Base-by-base conservation (phyloP, 2,113 vertebrate genomes). In the Cinclus cinclus region DNA sequence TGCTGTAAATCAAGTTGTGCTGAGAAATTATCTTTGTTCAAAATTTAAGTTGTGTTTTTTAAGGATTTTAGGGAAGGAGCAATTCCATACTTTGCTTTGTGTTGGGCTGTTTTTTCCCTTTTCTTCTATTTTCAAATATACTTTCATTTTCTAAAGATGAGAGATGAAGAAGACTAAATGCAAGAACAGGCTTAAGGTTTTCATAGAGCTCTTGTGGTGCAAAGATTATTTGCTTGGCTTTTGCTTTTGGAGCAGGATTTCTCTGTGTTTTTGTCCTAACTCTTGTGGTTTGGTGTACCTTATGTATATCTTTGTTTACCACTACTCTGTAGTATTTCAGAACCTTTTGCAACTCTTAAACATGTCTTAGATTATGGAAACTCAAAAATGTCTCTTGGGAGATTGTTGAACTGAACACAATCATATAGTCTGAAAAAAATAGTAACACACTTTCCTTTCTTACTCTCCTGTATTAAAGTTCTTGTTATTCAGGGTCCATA, bases 21-120 rank as follows among this genome's bases (percentile, higher is more conserved):
- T 74, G 46, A 6, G 39, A 64, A 18, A 12, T 88, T 79, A 82
- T 74, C 13, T 74, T 58, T 76, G 4, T 78, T 74, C 13, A n/a
- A 59, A 49, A 58, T 62, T 2, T 18, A 56, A 69, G 31, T 30
- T 59, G 4, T 25, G 22, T 37, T 75, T 80, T 83, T 65, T 14
- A 64, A 62, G 35, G 10, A 24, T 83, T 87, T 87, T 67, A 59
- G 39, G 12, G 6, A 21, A 86, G 33, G 5, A 80, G 10, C 62
- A 59, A 37, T 68, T 80, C 22, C 16, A 1, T 41, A 7, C 8
- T 63, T 73, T 7, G 5, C 21, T 68, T 95, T 49, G 47, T 55
- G 6, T 31, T 75, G 4, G 13, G 5, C 7, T 30, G 39, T 41
- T 31, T 41, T 2, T 15, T 1, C 2, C 4, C 4, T 35, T 23